phyloP scores from a whole-genome alignment of 2,797 vertebrate species.

The Scarus forsteni region DNA sequence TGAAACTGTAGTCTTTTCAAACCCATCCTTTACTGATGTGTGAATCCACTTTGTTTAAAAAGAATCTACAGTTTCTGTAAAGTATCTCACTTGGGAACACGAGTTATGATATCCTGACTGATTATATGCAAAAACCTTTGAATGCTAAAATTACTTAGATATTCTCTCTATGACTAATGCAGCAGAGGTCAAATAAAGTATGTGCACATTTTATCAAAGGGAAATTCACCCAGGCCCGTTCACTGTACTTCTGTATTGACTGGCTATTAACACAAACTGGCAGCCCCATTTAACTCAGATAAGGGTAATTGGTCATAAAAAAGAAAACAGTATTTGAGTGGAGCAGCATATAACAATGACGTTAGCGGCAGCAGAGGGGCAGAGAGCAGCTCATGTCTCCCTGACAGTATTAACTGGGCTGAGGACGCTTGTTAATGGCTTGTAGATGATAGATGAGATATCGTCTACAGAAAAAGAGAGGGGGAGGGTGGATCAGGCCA shows the following conservation, averaged over 20 bases:
- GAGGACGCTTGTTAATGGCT: constrained; percentile 73
- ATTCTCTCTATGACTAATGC: neutral
- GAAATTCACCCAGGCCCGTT: constrained; percentile 20
- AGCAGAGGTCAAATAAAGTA: constrained; percentile 24
- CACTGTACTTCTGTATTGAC: constrained; percentile 18
- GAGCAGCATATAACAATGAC: constrained; percentile 70
- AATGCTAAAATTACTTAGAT: neutral
- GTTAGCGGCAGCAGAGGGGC: constrained; percentile 49
- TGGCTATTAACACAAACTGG: constrained; percentile 59
- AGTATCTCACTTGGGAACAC: neutral
- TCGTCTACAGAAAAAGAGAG: constrained; percentile 57
- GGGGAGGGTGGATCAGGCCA: constrained; percentile 54
- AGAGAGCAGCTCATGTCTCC: constrained; percentile 52
- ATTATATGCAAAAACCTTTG: neutral
- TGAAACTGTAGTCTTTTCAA: neutral
- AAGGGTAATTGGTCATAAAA: constrained; percentile 68
- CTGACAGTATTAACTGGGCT: constrained; percentile 72
- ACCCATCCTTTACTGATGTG: neutral
- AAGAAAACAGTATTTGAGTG: constrained; percentile 67
- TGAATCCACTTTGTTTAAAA: neutral
- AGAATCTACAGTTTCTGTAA: neutral
- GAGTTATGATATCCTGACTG: neutral
- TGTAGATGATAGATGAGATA: constrained; percentile 76
- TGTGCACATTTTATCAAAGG: constrained; percentile 16
- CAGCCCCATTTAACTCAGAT: constrained; percentile 62